phyloP scores from a whole-genome alignment of 2,888 invertebrate genomes.

The Chaetogeoica ovagalla region DNA sequence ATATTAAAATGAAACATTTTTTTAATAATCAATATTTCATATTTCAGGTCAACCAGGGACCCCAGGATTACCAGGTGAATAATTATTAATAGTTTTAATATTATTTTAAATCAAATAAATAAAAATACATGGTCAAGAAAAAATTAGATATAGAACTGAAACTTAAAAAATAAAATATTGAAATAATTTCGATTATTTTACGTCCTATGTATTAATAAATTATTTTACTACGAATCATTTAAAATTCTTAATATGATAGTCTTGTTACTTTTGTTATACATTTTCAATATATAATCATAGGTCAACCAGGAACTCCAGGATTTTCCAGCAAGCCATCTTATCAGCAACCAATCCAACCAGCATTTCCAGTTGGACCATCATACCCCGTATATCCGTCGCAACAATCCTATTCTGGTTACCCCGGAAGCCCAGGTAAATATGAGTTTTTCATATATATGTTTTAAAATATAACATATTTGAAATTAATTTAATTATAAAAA shows the following conservation, averaged over 20 bases:
- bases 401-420: constrained; percentile 58
- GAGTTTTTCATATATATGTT: too few relatives aligned
- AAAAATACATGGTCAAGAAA: not conserved
- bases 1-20: too few relatives aligned
- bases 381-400: constrained; percentile 19
- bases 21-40: not conserved
- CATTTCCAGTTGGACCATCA: constrained; percentile 19
- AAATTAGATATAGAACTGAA: not conserved
- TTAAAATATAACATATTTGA: too few relatives aligned
- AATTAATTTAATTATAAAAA: too few relatives aligned
- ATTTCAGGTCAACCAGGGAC: constrained; percentile 57
- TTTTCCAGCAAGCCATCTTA: constrained; percentile 46
- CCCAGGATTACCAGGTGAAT: constrained; percentile 57
- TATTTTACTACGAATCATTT: too few relatives aligned
- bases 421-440: constrained; percentile 55
- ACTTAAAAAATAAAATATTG: not conserved
- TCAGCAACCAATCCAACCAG: not conserved
- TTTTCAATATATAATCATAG: constrained; percentile 54
- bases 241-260: too few relatives aligned
- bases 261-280: not conserved
- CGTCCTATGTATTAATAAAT: too few relatives aligned
- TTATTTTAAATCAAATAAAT: not conserved
- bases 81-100: not conserved
- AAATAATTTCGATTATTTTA: too few relatives aligned
- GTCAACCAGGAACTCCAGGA: constrained; percentile 59